phyloP scores from a whole-genome alignment of 1,140 invertebrate species.

The Arctopsyche grandis region DNA sequence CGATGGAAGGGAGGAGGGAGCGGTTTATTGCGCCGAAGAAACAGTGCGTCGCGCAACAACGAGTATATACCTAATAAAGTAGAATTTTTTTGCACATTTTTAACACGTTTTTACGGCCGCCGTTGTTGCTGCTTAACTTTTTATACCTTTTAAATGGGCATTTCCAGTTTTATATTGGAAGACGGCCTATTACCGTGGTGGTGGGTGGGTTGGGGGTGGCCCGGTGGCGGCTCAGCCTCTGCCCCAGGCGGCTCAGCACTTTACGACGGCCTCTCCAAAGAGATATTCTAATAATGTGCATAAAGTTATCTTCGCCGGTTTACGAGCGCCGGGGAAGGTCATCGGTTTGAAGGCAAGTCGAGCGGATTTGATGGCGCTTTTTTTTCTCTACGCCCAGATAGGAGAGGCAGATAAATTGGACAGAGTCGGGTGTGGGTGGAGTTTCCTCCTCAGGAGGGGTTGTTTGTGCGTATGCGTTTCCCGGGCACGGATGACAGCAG shows the following conservation, averaged over 20 bases:
- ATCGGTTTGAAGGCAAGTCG: conserved; percentile 52
- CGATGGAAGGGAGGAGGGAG: neutral
- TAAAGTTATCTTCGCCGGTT: conserved; percentile 54
- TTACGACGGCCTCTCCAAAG: conserved; percentile 44
- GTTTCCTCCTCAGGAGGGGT: neutral
- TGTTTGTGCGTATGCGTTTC: conserved; percentile 38
- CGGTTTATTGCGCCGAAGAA: neutral
- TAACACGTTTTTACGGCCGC: conserved; percentile 52
- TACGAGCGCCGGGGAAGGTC: conserved; percentile 48
- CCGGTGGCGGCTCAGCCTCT: conserved; percentile 1
- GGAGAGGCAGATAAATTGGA: conserved; percentile 41
- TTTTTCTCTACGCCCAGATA: conserved; percentile 43
- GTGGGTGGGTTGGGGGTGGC: neutral
- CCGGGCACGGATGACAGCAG: conserved; percentile 7
- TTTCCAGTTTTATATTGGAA: conserved; percentile 53
- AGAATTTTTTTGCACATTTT: conserved; percentile 53
- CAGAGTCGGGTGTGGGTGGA: neutral
- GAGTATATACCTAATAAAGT: conserved; percentile 34
- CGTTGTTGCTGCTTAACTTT: conserved; percentile 53
- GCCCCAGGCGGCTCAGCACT: conserved; percentile 33
- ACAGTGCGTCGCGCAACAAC: too few relatives aligned
- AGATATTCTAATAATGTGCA: conserved; percentile 55
- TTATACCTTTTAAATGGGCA: conserved; percentile 54
- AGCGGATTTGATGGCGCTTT: conserved; percentile 53
- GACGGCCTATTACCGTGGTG: conserved; percentile 44